Evolutionary conservation across 2,888 invertebrate genomes (phyloP).

Genomic region (Parnassius apollo): DNA sequence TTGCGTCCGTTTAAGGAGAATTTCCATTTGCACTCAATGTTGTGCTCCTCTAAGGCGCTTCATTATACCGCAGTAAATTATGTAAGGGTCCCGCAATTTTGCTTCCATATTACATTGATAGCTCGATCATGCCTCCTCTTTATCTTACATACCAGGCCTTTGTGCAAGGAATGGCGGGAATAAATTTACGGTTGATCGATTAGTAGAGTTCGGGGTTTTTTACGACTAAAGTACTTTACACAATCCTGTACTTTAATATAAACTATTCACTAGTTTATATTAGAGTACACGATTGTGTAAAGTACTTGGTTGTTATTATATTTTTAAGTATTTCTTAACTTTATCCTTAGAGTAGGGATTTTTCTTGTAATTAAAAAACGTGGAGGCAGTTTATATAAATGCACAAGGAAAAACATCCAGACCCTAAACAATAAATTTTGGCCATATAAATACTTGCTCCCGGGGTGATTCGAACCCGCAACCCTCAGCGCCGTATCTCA

Average conservation of each 20-base stretch:
- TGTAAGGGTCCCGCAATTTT: slow-evolving; percentile 8
- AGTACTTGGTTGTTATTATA: no score
- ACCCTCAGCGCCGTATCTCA: no score
- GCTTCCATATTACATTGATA: slow-evolving; percentile 11
- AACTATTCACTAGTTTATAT: background rate
- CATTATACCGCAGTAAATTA: slow-evolving; percentile 23
- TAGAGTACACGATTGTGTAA: no score
- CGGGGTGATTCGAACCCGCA: no score
- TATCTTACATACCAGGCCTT: slow-evolving; percentile 22
- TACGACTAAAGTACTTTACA: background rate
- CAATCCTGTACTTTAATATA: no score
- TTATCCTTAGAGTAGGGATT: no score
- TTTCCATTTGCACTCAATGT: slow-evolving; percentile 4
- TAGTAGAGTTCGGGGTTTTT: background rate
- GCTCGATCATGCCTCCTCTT: slow-evolving; percentile 23
- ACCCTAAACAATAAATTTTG: no score
- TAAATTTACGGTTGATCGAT: slow-evolving; percentile 25
- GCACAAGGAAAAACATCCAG: no score
- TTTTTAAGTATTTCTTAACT: no score
- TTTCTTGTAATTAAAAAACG: no score
- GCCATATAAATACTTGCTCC: no score
- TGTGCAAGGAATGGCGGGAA: slow-evolving; percentile 9
- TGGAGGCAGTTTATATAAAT: no score
- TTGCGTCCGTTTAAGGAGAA: background rate
- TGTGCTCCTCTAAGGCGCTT: slow-evolving; percentile 5